Percentiles rank a stretch among this genome's conserved stretches.
Evolutionary conservation across 1,140 invertebrate genomes (phyloP).

Genomic region (Adelges cooleyi): DNA sequence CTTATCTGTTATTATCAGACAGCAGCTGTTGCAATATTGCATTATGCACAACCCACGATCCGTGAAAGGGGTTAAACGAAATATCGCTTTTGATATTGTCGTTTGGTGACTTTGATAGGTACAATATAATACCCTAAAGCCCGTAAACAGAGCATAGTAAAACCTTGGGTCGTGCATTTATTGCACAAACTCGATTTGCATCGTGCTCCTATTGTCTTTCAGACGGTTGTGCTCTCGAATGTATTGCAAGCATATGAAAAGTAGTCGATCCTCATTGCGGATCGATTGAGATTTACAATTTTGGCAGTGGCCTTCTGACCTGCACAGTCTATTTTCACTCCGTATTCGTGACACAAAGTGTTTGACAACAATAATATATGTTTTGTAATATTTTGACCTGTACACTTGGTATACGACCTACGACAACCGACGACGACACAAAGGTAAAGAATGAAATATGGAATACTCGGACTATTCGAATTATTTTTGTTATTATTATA

Average conservation of each 20-base stretch:
- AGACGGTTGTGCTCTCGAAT: neutral
- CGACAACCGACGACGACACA: neutral
- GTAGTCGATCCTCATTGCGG: too few species aligned
- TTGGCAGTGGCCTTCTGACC: neutral
- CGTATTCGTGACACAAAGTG: neutral
- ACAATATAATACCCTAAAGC: neutral
- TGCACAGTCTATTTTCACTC: neutral
- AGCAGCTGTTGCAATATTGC: too few species aligned
- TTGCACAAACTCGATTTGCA: neutral
- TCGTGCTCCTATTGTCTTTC: neutral
- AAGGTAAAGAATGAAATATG: too few species aligned
- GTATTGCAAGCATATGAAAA: too few species aligned
- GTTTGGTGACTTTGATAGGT: too few species aligned
- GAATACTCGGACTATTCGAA: too few species aligned
- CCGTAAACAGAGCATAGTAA: neutral
- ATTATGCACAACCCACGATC: too few species aligned
- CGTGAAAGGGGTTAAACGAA: too few species aligned
- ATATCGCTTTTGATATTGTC: too few species aligned
- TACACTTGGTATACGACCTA: too few species aligned
- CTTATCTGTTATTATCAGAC: too few species aligned
- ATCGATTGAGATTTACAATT: neutral
- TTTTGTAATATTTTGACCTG: slow-evolving; percentile 11
- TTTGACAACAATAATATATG: neutral
- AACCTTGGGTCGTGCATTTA: neutral
- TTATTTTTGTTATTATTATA: too few species aligned